phyloP scores from a whole-genome alignment of 2,888 invertebrate genomes.

The Choreutis nemorana region DNA sequence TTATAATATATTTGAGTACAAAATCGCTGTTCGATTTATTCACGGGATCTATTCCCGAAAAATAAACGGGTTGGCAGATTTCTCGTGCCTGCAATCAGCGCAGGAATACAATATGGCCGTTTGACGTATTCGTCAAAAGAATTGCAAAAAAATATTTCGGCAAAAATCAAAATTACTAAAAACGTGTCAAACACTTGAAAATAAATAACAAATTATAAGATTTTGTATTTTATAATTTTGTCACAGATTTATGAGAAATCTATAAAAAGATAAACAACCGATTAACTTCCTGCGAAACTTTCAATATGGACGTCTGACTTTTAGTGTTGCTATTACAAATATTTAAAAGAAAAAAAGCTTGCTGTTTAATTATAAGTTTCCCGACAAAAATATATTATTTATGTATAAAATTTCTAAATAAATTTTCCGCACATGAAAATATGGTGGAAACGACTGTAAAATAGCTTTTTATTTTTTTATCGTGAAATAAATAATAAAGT shows the following conservation, averaged over 20 bases:
- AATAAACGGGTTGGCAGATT: conserved; percentile 66
- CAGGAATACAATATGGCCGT: conserved; percentile 69
- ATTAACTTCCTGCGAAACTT: conserved; percentile 56
- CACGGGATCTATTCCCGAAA: conserved; percentile 62
- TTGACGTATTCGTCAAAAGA: conserved; percentile 60
- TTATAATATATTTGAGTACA: conserved; percentile 62
- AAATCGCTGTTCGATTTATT: conserved; percentile 62
- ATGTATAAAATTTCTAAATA: too few species aligned
- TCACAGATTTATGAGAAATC: conserved; percentile 35
- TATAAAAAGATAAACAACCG: conserved; percentile 56
- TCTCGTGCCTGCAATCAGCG: conserved; percentile 68
- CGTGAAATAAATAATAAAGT: too few species aligned
- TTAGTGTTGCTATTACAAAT: conserved; percentile 30
- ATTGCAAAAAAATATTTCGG: conserved; percentile 54
- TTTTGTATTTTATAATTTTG: too few species aligned
- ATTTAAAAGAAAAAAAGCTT: too few species aligned
- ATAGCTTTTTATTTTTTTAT: too few species aligned
- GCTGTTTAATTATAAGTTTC: too few species aligned
- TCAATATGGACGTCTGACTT: conserved; percentile 60
- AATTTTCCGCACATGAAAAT: too few species aligned
- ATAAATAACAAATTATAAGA: too few species aligned
- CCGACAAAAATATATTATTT: too few species aligned
- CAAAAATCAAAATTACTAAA: neutral
- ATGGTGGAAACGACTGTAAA: too few species aligned
- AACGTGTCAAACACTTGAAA: neutral